phyloP scores from a whole-genome alignment of 2,797 vertebrate genomes.

The Lerista edwardsae region DNA sequence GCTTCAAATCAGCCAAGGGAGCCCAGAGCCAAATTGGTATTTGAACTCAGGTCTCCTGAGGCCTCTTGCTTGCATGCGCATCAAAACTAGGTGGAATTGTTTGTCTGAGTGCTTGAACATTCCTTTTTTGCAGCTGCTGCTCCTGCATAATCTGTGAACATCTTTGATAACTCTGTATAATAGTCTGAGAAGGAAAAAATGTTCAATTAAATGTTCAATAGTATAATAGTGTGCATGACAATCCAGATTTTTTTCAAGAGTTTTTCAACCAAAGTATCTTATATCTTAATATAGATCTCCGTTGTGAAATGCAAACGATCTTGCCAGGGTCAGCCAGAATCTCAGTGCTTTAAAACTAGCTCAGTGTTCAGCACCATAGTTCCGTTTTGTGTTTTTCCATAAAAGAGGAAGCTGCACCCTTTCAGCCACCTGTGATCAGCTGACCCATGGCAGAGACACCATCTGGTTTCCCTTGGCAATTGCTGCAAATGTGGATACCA shows the following conservation, averaged over 20 bases:
- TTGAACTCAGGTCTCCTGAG: too few relatives aligned
- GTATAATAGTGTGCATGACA: not conserved
- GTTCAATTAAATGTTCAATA: not conserved
- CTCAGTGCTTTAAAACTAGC: not conserved
- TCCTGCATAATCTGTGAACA: not conserved
- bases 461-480: constrained; percentile 9
- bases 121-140: not conserved
- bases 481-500: not conserved
- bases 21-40: too few relatives aligned
- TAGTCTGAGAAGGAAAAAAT: too few relatives aligned
- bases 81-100: too few relatives aligned
- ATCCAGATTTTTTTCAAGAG: not conserved
- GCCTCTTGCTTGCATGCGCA: too few relatives aligned
- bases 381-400: not conserved
- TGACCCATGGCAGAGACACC: constrained; percentile 27
- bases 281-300: too few relatives aligned
- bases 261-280: not conserved
- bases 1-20: too few relatives aligned
- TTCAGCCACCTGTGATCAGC: constrained; percentile 27
- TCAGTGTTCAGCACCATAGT: not conserved
- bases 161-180: not conserved
- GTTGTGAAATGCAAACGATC: not conserved
- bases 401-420: not conserved
- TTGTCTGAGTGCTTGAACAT: too few relatives aligned
- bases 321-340: not conserved